Percentiles rank a stretch among this genome's conserved stretches.
phyloP scores from a whole-genome alignment of 1,140 invertebrate genomes.

The Lamellibrachia luymesi region DNA sequence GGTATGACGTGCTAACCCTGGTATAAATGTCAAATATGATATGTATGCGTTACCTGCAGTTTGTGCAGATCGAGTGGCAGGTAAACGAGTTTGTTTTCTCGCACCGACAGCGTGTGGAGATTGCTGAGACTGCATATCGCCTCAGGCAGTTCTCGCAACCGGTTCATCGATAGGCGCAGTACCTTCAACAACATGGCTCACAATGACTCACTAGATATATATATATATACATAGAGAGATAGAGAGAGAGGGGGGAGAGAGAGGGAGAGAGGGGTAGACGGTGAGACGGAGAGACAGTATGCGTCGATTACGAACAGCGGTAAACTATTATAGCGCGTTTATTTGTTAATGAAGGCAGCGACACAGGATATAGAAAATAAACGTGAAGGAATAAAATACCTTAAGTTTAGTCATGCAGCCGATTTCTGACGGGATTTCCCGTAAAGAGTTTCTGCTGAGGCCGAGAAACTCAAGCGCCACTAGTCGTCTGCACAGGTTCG shows the following conservation, averaged over 20 bases:
- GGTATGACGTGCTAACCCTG: too few species aligned
- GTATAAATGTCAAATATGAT: background rate
- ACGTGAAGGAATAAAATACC: background rate
- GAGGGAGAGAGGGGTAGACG: too few species aligned
- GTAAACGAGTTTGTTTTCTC: background rate
- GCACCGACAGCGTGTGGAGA: background rate
- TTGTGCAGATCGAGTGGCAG: background rate
- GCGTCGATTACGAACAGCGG: too few species aligned
- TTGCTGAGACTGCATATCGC: background rate
- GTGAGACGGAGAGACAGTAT: too few species aligned
- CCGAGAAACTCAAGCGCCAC: background rate
- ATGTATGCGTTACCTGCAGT: background rate
- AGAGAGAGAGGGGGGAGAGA: too few species aligned
- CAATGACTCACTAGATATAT: background rate
- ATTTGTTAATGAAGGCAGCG: too few species aligned
- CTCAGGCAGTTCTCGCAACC: background rate
- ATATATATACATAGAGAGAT: too few species aligned
- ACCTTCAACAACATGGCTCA: background rate
- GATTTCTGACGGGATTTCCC: background rate
- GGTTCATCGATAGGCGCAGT: background rate
- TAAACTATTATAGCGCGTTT: too few species aligned
- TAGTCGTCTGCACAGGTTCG: background rate
- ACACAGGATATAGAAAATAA: too few species aligned
- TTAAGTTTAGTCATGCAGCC: background rate
- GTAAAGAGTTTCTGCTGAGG: background rate